These are phyloP conservation scores for Luscinia megarhynchos DNA, from an alignment of 2,797 vertebrate species.

Conservation along the genomic window DNA sequence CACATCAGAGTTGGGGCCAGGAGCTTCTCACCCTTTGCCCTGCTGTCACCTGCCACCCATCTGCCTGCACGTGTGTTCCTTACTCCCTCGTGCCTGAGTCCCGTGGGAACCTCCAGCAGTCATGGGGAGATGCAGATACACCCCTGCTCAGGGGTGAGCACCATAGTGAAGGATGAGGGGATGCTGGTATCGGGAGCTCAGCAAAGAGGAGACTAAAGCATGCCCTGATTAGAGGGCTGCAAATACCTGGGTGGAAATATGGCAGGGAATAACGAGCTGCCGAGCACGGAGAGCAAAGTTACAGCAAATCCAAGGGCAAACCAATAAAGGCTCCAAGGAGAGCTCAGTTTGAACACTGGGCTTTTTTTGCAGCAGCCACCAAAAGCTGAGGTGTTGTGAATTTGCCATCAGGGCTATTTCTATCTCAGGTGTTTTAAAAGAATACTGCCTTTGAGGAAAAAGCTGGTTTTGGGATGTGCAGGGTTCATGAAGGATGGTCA, in stretches of 20 bases:
- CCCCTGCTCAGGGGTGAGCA: background rate
- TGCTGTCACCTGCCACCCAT: background rate
- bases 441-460: background rate
- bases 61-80: background rate
- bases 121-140: rapidly evolving
- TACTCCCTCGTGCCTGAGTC: rapidly evolving
- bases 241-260: background rate
- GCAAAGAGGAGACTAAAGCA: background rate
- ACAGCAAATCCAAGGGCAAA: background rate
- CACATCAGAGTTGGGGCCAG: background rate
- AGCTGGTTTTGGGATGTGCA: background rate
- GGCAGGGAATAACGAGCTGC: background rate
- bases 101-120: background rate
- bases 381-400: background rate
- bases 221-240: background rate
- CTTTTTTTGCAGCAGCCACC: background rate
- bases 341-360: background rate
- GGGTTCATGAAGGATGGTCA: background rate
- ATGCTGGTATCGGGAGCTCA: rapidly evolving
- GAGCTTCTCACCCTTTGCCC: rapidly evolving
- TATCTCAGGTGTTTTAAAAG: background rate
- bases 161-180: rapidly evolving
- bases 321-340: rapidly evolving
- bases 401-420: background rate
- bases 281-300: rapidly evolving